phyloP scores from a whole-genome alignment of 2,797 vertebrate genomes.

The Champsocephalus gunnari region DNA sequence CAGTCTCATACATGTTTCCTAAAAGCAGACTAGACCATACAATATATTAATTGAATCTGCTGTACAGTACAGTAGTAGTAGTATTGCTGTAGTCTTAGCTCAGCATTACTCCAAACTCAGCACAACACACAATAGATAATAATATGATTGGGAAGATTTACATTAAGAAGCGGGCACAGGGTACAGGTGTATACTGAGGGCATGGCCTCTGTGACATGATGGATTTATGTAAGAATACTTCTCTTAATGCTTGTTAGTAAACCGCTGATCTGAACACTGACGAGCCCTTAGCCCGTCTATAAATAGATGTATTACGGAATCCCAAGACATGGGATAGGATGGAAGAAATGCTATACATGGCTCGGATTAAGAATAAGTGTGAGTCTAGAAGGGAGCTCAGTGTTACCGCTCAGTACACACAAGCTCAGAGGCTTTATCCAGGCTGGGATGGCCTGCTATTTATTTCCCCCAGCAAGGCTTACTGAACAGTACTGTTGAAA shows the following conservation, averaged over 20 bases:
- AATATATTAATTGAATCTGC: background rate
- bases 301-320: slow-evolving; percentile 76
- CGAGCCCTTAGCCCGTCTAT: slow-evolving; percentile 60
- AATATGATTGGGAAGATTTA: slow-evolving; percentile 56
- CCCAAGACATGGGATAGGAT: slow-evolving; percentile 40
- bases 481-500: slow-evolving; percentile 17
- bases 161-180: background rate
- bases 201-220: slow-evolving; percentile 14
- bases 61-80: background rate
- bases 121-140: slow-evolving; percentile 18
- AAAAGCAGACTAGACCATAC: background rate
- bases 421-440: slow-evolving; percentile 58
- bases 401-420: slow-evolving; percentile 23
- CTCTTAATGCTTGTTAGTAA: slow-evolving; percentile 51
- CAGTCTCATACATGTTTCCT: background rate
- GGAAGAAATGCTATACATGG: slow-evolving; percentile 59
- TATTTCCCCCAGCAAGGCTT: slow-evolving; percentile 59
- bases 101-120: background rate
- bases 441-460: slow-evolving; percentile 41
- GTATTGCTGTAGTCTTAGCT: background rate
- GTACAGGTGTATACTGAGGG: background rate
- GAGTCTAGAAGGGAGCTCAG: slow-evolving; percentile 44
- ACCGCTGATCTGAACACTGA: slow-evolving; percentile 34
- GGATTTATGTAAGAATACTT: slow-evolving; percentile 65
- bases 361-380: slow-evolving; percentile 73